Conservation (phyloP, 2,113 vertebrate species). For the Circaetus cinerascens region DNA sequence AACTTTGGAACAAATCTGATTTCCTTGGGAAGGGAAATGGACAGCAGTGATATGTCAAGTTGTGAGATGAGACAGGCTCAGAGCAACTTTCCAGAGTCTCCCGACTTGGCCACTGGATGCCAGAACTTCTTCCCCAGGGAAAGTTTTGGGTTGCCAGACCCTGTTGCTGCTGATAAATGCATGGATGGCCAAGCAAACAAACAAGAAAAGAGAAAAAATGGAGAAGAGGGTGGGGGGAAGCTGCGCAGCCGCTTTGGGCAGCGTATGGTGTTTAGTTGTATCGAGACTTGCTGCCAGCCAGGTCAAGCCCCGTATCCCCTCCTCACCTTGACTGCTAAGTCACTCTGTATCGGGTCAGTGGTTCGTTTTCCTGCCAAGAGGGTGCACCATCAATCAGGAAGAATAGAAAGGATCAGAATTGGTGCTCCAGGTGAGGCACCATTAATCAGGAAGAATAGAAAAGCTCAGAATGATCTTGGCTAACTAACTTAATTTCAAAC, state of each 20-base stretch:
- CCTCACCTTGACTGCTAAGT: too few relatives aligned
- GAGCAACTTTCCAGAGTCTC: constrained; percentile 63
- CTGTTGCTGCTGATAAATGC: neutral
- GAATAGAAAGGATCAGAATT: too few relatives aligned
- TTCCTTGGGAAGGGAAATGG: constrained; percentile 59
- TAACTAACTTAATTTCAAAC: too few relatives aligned
- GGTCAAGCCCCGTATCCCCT: too few relatives aligned
- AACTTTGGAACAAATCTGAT: constrained; percentile 55
- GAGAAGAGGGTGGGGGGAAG: neutral
- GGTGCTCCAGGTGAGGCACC: too few relatives aligned
- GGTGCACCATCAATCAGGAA: too few relatives aligned
- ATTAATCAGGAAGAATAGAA: too few relatives aligned
- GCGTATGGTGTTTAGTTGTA: neutral
- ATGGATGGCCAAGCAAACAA: constrained; percentile 26
- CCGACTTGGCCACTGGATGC: constrained; percentile 23
- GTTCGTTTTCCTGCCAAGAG: too few relatives aligned
- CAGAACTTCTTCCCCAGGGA: constrained; percentile 55
- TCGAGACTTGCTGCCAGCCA: neutral
- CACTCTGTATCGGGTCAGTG: too few relatives aligned
- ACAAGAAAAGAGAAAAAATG: neutral
- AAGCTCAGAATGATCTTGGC: too few relatives aligned
- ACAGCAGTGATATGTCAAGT: constrained; percentile 20
- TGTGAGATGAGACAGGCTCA: constrained; percentile 29
- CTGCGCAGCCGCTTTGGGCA: accelerated
- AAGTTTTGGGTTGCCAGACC: constrained; percentile 38